Percentiles rank a stretch among this genome's conserved stretches.
These are phyloP conservation scores for Myotis pilosus DNA, from an alignment of 2,797 vertebrate species.

Conservation along the genomic window DNA sequence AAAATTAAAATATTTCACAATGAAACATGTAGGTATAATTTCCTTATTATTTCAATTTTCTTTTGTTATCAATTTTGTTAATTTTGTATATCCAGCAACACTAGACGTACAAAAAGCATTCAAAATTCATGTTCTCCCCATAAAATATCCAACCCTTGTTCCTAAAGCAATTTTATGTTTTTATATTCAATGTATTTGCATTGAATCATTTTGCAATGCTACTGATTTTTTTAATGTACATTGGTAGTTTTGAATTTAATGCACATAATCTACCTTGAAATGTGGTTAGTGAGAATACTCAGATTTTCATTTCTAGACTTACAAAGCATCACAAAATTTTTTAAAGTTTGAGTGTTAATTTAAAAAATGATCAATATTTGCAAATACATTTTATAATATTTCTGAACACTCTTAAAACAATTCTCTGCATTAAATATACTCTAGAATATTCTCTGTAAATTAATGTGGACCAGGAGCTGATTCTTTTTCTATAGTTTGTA, in stretches of 20 bases:
- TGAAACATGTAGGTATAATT: not conserved
- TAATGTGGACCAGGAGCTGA: not conserved
- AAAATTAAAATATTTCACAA: not conserved
- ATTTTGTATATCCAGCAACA: not conserved
- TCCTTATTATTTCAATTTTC: not conserved
- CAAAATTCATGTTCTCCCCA: constrained; percentile 34
- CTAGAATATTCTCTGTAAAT: not conserved
- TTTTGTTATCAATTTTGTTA: constrained; percentile 23
- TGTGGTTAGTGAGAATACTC: not conserved
- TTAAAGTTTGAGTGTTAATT: not conserved
- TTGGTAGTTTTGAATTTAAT: not conserved
- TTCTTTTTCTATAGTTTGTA: not conserved
- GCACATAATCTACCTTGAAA: not conserved
- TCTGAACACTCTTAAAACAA: not conserved
- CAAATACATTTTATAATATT: not conserved
- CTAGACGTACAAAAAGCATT: not conserved
- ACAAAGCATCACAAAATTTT: not conserved
- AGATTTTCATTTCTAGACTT: not conserved
- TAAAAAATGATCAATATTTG: not conserved
- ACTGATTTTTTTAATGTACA: not conserved
- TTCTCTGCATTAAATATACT: not conserved
- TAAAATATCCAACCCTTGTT: not conserved
- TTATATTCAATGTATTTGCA: not conserved
- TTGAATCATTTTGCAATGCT: not conserved
- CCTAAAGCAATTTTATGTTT: not conserved